Conservation (phyloP, 2,113 vertebrate species). For the Erythrolamprus reginae region DNA sequence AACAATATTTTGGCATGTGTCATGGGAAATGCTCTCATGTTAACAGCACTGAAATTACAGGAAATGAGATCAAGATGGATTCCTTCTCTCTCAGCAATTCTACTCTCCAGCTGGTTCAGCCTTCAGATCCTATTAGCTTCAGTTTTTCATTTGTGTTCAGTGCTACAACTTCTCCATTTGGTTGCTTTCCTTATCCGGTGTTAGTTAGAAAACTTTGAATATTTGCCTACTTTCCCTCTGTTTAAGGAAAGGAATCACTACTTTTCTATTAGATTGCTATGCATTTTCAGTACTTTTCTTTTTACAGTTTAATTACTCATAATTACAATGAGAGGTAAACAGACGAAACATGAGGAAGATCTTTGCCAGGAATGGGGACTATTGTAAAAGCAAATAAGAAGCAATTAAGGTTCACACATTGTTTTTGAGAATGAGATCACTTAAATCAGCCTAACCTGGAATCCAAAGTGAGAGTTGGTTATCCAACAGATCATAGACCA, state of each 20-base stretch:
- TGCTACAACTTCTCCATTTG: neutral
- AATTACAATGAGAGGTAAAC: neutral
- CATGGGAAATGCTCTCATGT: neutral
- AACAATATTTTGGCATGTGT: no score
- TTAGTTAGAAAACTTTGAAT: neutral
- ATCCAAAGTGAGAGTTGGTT: neutral
- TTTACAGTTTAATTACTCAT: neutral
- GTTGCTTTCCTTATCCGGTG: neutral
- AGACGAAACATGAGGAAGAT: neutral
- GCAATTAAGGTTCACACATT: no score
- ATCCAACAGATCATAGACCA: no score
- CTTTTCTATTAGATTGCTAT: neutral
- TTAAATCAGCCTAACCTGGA: neutral
- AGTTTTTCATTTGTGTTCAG: neutral
- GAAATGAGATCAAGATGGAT: neutral
- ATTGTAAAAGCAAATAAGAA: neutral
- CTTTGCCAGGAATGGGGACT: neutral
- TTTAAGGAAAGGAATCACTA: neutral
- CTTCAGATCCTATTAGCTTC: neutral
- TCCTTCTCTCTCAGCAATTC: neutral
- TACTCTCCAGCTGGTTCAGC: neutral
- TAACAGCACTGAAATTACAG: neutral
- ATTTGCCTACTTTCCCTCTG: neutral
- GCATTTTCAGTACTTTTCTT: neutral
- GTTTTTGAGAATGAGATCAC: neutral